Evolutionary conservation across 2,797 vertebrate genomes (phyloP), one percentile per base, ranked within the genome.

Genomic region (Tokudaia tokunoshimensis): DNA sequence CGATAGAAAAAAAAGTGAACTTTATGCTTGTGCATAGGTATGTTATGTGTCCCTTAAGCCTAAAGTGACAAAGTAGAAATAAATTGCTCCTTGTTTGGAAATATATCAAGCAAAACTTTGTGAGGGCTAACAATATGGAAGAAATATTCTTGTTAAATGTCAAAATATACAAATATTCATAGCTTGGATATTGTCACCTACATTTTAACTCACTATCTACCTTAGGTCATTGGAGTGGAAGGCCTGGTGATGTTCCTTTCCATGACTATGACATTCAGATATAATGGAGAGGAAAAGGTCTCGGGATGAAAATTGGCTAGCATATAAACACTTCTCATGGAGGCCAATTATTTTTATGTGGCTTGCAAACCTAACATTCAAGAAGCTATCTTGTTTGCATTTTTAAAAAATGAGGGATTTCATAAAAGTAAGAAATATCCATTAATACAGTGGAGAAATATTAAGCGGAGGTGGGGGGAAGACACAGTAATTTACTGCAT

Each of bases 121-220:
- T 37, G 89, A 94, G 24, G 4, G 9, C 50, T 97, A 94, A 95
- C 22, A 83, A 61, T 74, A 75, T 22, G 44, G 29, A 74, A 96
- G 57, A 41, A 22, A 90, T 88, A 95, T 89, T 96, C 92, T 96
- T 97, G n/a, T 78, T 95, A 96, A 98, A 89, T 96, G 94, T 95
- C 94, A 94, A 97, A 97, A 95, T 96, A 90, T 84, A 94, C 93
- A 96, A 97, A 95, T 95, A 95, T 95, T 96, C 89, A 94, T 37
- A 87, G 63, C 17, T 74, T 24, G 82, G 80, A 80, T 82, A 83
- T 19, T 89, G 59, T 20, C 63, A 76, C 26, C 63, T 86, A 78
- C 11, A 93, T 94, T 82, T 92, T 96, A 96, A 87, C 14, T 80
- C 91, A 95, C 22, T 89, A 26, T 2, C 20, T 79, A 83, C 22